Evolutionary conservation across 2,113 vertebrate genomes (phyloP).

Genomic region (Burhinus bistriatus): DNA sequence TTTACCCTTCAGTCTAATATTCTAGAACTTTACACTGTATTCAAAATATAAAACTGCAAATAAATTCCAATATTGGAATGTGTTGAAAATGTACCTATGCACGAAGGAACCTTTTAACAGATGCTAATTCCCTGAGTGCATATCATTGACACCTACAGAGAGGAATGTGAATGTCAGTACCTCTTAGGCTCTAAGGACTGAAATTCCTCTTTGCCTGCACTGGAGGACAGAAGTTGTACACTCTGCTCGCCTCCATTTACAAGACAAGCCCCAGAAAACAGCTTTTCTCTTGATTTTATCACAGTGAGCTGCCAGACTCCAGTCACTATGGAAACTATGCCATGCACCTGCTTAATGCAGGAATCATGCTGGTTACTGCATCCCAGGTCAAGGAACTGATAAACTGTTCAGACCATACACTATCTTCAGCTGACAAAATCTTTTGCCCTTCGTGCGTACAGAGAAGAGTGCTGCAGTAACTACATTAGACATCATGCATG

Average conservation of each 20-base stretch:
- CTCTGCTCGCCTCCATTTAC: neutral
- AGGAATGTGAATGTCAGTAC: neutral
- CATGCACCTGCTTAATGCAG: conserved; percentile 11
- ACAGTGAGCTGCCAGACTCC: neutral
- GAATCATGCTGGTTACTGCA: neutral
- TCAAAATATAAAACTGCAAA: neutral
- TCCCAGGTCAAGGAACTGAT: neutral
- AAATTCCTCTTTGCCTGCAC: neutral
- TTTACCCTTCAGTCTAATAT: neutral
- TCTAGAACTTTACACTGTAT: neutral
- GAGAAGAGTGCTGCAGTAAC: neutral
- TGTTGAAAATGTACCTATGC: neutral
- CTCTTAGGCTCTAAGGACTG: neutral
- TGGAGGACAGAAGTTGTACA: neutral
- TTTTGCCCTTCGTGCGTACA: neutral
- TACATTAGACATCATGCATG: neutral
- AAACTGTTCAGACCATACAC: conserved; percentile 17
- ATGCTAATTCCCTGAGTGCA: neutral
- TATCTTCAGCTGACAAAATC: conserved; percentile 30
- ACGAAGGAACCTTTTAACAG: neutral
- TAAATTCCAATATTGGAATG: neutral
- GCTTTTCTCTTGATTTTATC: conserved; percentile 7
- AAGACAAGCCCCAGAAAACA: neutral
- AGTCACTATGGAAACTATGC: neutral
- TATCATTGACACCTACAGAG: neutral